Conservation (phyloP, 2,888 invertebrate species). For the Neuroscelio doddi region DNA sequence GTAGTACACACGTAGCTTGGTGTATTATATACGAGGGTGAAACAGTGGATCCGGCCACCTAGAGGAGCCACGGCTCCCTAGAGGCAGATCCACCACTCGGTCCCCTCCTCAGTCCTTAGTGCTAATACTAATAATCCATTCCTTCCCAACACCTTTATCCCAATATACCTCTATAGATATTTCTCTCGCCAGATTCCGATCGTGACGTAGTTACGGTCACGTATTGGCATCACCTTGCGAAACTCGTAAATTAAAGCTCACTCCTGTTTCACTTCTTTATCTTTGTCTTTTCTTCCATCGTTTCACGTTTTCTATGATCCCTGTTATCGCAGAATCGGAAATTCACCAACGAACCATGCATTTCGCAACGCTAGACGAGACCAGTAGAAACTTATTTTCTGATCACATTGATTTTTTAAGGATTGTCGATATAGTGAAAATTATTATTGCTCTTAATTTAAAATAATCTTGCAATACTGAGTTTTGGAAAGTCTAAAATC, state of each 20-base stretch:
- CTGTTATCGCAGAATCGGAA: slow-evolving; percentile 21
- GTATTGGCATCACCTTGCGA: slow-evolving; percentile 62
- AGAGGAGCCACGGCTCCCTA: slow-evolving; percentile 55
- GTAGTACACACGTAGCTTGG: slow-evolving; percentile 56
- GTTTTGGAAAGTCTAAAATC: too few relatives aligned
- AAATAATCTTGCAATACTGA: too few relatives aligned
- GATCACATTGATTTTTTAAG: too few relatives aligned
- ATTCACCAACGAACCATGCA: neutral
- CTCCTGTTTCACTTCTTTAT: slow-evolving; percentile 27
- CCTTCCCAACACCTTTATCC: slow-evolving; percentile 56
- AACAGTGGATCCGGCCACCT: slow-evolving; percentile 58
- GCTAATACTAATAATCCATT: slow-evolving; percentile 65
- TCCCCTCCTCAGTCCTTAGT: slow-evolving; percentile 48
- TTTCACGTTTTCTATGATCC: slow-evolving; percentile 17
- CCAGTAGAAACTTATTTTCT: too few relatives aligned
- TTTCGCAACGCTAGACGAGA: too few relatives aligned
- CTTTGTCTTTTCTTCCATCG: slow-evolving; percentile 13
- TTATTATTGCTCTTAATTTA: slow-evolving; percentile 13
- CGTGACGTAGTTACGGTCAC: slow-evolving; percentile 62
- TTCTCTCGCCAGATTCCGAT: slow-evolving; percentile 58
- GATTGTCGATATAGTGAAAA: slow-evolving; percentile 28
- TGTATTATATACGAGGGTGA: slow-evolving; percentile 61
- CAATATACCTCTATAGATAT: slow-evolving; percentile 49
- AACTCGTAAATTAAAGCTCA: slow-evolving; percentile 59
- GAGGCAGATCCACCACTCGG: slow-evolving; percentile 52